A percentile compares a stretch with the other conserved stretches of the same genome.
These are phyloP conservation scores for Seira sanloemensis DNA, from an alignment of 2,888 invertebrate species.

Conservation along the genomic window DNA sequence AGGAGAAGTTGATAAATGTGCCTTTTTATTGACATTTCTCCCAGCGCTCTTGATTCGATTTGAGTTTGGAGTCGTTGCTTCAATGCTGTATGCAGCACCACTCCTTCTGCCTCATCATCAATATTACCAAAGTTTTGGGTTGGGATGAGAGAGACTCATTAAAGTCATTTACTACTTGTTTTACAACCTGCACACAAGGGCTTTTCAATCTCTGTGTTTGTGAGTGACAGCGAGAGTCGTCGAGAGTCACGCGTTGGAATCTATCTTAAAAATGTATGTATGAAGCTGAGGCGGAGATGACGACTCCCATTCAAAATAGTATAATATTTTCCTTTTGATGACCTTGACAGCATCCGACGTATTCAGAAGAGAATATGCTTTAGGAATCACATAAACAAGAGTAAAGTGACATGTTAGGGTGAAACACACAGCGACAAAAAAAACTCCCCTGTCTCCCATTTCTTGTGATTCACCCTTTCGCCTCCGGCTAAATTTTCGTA, in stretches of 20 bases:
- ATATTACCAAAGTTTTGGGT: too few species aligned
- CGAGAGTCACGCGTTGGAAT: too few species aligned
- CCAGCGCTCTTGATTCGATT: conserved; percentile 10
- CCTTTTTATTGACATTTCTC: conserved; percentile 45
- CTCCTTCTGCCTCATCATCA: too few species aligned
- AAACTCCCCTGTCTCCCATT: too few species aligned
- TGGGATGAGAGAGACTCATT: too few species aligned
- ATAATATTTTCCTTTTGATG: conserved; percentile 43
- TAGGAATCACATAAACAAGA: neutral
- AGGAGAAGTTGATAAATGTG: conserved; percentile 14
- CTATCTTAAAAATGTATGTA: neutral
- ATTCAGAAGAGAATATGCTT: neutral
- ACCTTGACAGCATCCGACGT: conserved; percentile 52
- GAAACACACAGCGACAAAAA: too few species aligned
- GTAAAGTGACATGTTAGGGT: neutral
- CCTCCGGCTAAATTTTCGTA: too few species aligned
- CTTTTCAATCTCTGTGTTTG: too few species aligned
- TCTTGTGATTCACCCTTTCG: too few species aligned
- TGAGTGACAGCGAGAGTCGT: too few species aligned
- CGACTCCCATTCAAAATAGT: conserved; percentile 29
- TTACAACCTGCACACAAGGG: neutral
- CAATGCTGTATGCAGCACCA: too few species aligned
- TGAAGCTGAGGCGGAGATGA: conserved; percentile 24
- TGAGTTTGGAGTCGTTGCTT: too few species aligned
- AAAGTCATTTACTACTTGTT: neutral